Evolutionary conservation across 92 coral and sea anemone species (phyloP).

Genomic region (Palythoa caribaeorum): DNA sequence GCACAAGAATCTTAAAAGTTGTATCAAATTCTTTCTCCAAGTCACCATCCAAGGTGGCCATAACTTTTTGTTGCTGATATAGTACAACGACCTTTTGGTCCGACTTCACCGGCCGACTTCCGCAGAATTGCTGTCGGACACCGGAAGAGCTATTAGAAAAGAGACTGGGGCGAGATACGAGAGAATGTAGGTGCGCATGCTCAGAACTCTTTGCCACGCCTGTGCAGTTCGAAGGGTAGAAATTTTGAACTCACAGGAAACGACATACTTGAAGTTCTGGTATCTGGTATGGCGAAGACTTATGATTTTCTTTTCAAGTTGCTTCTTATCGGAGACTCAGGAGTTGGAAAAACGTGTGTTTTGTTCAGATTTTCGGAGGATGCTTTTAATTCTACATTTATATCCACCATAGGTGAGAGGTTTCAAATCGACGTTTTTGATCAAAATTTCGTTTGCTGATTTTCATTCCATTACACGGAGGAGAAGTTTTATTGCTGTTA

Average conservation of each 20-base stretch:
- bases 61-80: neutral
- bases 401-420: constrained; percentile 95
- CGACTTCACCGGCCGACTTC: neutral
- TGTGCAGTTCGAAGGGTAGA: constrained; percentile 74
- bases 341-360: constrained; percentile 97
- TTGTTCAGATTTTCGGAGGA: constrained; percentile 98
- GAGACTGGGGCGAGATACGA: neutral
- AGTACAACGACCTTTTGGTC: neutral
- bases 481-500: constrained; percentile 33
- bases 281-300: constrained; percentile 91
- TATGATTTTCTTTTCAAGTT: constrained; percentile 99
- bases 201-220: constrained; percentile 89
- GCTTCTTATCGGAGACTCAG: constrained; percentile 96
- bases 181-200: constrained; percentile 57
- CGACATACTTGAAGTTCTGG: constrained; percentile 1
- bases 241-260: constrained; percentile 53
- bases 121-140: neutral
- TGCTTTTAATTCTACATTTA: constrained; percentile 98
- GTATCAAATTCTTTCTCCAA: constrained; percentile 89
- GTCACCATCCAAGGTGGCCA: constrained; percentile 51
- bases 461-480: constrained; percentile 8
- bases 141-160: constrained; percentile 2
- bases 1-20: constrained; percentile 93
- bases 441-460: constrained; percentile 24
- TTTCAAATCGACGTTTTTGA: constrained; percentile 6